Percentiles rank a stretch among this genome's conserved stretches.
Conservation (phyloP, 2,888 invertebrate genomes). For the Ichneumon xanthorius region DNA sequence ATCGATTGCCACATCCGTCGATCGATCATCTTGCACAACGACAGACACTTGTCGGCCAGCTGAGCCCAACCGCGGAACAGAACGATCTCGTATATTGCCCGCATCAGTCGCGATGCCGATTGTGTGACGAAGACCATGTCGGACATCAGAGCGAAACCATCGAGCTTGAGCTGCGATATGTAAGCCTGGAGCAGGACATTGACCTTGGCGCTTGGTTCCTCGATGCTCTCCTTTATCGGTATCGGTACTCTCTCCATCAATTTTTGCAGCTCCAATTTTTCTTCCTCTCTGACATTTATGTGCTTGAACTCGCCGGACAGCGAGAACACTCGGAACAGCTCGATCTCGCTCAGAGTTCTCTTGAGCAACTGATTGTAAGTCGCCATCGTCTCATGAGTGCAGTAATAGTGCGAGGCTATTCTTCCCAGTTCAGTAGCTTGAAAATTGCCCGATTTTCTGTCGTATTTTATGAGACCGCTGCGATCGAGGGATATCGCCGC, state of each 20-base stretch:
- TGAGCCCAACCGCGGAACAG: slow-evolving; percentile 98
- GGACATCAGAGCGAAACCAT: slow-evolving; percentile 99
- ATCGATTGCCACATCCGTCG: slow-evolving; percentile 99
- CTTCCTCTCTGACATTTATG: slow-evolving; percentile 97
- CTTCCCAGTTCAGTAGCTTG: slow-evolving; percentile 97
- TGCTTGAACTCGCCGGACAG: slow-evolving; percentile 98
- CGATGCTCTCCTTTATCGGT: slow-evolving; percentile 99
- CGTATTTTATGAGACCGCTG: slow-evolving; percentile 97
- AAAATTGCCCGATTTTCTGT: slow-evolving; percentile 95
- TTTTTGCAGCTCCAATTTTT: slow-evolving; percentile 98
- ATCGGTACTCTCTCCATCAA: slow-evolving; percentile 97
- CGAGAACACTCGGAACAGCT: slow-evolving; percentile 98
- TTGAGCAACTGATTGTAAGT: slow-evolving; percentile 98
- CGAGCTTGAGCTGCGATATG: slow-evolving; percentile 98
- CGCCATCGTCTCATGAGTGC: slow-evolving; percentile 98
- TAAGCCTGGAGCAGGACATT: slow-evolving; percentile 98
- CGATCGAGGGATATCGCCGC: slow-evolving; percentile 96
- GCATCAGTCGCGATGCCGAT: slow-evolving; percentile 96
- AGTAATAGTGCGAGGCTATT: slow-evolving; percentile 99
- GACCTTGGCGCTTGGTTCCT: slow-evolving; percentile 98
- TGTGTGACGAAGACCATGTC: slow-evolving; percentile 99
- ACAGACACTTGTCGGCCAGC: slow-evolving; percentile 97
- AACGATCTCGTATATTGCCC: slow-evolving; percentile 99
- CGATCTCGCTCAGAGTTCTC: slow-evolving; percentile 98
- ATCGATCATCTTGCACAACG: slow-evolving; percentile 99